These are phyloP conservation scores for Hirundo rustica DNA, from an alignment of 2,797 vertebrate species.

Conservation along the genomic window DNA sequence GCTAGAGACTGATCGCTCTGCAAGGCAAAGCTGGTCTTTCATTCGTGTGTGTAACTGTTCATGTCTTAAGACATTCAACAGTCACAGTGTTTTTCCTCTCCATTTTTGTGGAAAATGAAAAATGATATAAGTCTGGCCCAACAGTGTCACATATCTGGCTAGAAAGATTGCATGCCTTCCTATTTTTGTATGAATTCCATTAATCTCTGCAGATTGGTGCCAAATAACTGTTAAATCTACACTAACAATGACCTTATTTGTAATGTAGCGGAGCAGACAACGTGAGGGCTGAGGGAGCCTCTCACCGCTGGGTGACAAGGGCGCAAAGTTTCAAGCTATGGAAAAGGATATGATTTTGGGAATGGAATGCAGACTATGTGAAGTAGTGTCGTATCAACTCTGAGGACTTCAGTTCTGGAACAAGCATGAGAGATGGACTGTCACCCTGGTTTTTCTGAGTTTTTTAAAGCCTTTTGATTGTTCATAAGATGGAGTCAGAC, in stretches of 20 bases:
- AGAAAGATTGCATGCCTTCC: not conserved
- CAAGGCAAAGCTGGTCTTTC: slow-evolving; percentile 27
- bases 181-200: slow-evolving; percentile 1
- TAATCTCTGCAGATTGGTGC: not conserved
- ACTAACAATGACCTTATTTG: not conserved
- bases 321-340: not conserved
- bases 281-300: not conserved
- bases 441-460: no score
- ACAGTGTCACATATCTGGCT: not conserved
- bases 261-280: not conserved
- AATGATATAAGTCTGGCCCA: not conserved
- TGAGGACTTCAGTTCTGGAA: fast-evolving
- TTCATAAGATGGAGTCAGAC: no score
- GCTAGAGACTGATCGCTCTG: slow-evolving; percentile 39
- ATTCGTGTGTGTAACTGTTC: not conserved
- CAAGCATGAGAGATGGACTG: not conserved
- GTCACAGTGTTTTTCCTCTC: not conserved
- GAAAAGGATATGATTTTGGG: not conserved
- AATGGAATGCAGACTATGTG: not conserved
- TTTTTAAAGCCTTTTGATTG: no score
- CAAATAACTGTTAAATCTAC: slow-evolving; percentile 8
- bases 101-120: slow-evolving; percentile 23
- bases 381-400: not conserved
- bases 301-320: not conserved
- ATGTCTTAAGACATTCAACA: slow-evolving; percentile 52